Conservation (phyloP, 1,140 invertebrate species). For the Rhynchophorus ferrugineus region DNA sequence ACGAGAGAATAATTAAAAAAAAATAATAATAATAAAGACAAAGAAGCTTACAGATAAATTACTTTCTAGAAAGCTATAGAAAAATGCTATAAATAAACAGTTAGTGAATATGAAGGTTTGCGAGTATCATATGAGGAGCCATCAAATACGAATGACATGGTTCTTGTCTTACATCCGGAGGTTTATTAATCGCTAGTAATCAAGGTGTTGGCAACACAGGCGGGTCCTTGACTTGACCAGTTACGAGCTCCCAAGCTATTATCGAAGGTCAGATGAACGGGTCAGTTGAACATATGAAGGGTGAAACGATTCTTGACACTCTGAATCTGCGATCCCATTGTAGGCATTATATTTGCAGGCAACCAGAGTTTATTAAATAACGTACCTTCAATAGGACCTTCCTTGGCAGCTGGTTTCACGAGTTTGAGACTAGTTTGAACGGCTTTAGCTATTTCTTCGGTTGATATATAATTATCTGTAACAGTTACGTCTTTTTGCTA, state of each 20-base stretch:
- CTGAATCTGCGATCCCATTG: slow-evolving; percentile 72
- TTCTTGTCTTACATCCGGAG: not conserved
- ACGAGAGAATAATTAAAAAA: slow-evolving; percentile 1
- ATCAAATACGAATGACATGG: not conserved
- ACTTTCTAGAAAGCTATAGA: not conserved
- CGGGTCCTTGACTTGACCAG: slow-evolving; percentile 73
- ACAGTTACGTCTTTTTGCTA: too few species aligned
- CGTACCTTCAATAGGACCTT: slow-evolving; percentile 27
- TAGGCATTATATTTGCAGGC: slow-evolving; percentile 82
- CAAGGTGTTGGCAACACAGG: slow-evolving; percentile 64
- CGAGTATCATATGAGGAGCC: not conserved
- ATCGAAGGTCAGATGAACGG: slow-evolving; percentile 73
- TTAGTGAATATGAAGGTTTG: slow-evolving; percentile 5
- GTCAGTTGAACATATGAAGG: slow-evolving; percentile 72
- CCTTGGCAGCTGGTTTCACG: slow-evolving; percentile 30
- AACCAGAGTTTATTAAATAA: too few species aligned
- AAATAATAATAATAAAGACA: not conserved
- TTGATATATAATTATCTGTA: too few species aligned
- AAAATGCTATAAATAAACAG: slow-evolving; percentile 10
- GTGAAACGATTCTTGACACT: slow-evolving; percentile 73
- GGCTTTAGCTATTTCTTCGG: slow-evolving; percentile 26
- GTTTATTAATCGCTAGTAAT: slow-evolving; percentile 33
- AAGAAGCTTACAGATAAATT: slow-evolving; percentile 2
- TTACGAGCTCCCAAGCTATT: slow-evolving; percentile 67
- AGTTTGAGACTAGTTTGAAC: slow-evolving; percentile 26